Base-by-base conservation (phyloP, 2,888 invertebrate species). In the Tethea ocularis region DNA sequence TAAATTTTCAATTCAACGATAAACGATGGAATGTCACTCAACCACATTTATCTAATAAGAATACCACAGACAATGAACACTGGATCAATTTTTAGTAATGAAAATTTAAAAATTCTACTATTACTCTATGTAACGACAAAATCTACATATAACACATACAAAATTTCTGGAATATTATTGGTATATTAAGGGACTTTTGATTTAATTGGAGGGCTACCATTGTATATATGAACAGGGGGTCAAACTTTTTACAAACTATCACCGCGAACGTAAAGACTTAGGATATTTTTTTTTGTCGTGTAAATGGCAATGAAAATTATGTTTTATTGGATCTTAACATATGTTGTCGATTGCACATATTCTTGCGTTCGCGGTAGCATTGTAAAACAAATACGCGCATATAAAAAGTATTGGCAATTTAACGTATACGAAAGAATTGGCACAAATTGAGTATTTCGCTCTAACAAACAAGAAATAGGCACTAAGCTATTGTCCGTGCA, bases 391-490 rank as follows among this genome's bases (percentile, higher is more conserved):
- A 24, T 20, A 52, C 24, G 17, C 24, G 51, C 20, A n/a, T 23
- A 24, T 61, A 71, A 70, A 41, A 67, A 74, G 75, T 75, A 78
- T 74, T 72, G 66, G 70, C 69, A 75, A 71, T 74, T 71, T 68
- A 72, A 77, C 60, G 66, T 68, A 69, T 68, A 63, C 24, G 64
- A 68, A 38, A 75, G 76, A 74, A 82, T 89, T 89, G 89, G 88
- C 89, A 89, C 89, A 76, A 80, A 80, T 80, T 84, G 87, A 89
- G 87, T 88, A 87, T 88, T 85, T 68, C 77, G 76, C 78, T 69
- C 61, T 74, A 76, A 70, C 59, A 68, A 78, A 74, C 59, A 70
- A 77, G 57, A 67, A 68, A 79, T 33, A 79, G 77, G 75, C 78
- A 83, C 80, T 74, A 69, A 63, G 71, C 61, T 70, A 66, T 68